These are phyloP conservation scores for Peromyscus californicus DNA, from an alignment of 2,113 vertebrate genomes.

Conservation along the genomic window DNA sequence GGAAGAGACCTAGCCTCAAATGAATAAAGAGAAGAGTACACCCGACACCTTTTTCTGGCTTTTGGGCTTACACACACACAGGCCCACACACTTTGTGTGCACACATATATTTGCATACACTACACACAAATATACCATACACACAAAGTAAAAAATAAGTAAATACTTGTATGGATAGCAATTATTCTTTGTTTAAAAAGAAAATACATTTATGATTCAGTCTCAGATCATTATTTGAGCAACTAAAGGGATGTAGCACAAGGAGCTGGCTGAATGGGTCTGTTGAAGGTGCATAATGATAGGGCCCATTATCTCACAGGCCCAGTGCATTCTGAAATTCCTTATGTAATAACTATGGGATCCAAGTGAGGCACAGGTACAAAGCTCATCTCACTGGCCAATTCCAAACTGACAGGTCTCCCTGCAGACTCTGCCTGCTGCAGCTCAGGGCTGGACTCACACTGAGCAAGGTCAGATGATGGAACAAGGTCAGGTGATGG, in stretches of 20 bases:
- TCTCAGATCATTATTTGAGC: not conserved
- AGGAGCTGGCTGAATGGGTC: not conserved
- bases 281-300: not conserved
- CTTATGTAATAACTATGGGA: not conserved
- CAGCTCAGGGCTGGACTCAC: not conserved
- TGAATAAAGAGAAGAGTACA: not conserved
- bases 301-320: not conserved
- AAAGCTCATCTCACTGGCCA: not conserved
- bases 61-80: not conserved
- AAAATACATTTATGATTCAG: not conserved
- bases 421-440: not conserved
- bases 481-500: not conserved
- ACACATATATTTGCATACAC: not conserved
- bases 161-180: not conserved
- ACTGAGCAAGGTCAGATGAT: not conserved
- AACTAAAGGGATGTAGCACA: not conserved
- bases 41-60: not conserved
- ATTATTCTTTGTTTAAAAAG: not conserved
- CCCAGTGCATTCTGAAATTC: not conserved
- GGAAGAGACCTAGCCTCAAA: not conserved
- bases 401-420: not conserved
- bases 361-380: not conserved
- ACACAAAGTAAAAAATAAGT: not conserved
- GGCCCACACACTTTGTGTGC: not conserved
- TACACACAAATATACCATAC: not conserved